Evolutionary conservation across 2,888 invertebrate genomes (phyloP), one percentile per base, ranked within the genome.

Genomic region (Erannis defoliaria): DNA sequence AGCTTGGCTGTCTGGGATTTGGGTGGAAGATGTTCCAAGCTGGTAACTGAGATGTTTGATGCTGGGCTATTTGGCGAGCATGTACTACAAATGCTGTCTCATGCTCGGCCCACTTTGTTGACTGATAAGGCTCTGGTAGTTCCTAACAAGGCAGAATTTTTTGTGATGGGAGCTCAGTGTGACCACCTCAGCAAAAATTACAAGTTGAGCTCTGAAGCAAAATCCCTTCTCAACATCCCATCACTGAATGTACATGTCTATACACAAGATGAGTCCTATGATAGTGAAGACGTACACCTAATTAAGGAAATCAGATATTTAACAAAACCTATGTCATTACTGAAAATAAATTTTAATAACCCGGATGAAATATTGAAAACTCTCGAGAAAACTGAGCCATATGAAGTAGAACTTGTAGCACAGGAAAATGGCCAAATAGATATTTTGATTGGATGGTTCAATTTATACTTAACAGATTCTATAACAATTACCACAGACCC

Each of bases 21-120:
- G 50, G 93, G 93, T 53, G 88, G 94, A 26, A 94, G 86, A 75
- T 93, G 94, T 18, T 94, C 95, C 55, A 80, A 97, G 43, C 82
- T 97, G 54, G 93, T 97, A 0, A 96, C 96, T 2, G 97, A 97
- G 87, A 95, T 95, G 66, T 96, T 97, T 88, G 97, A 97, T 90
- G 95, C 96, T 49, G 97, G 96, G 0, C 80, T 97, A 23, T 95
- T 97, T 82, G 97, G 97, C 1, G 97, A 97, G 85, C 94, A 94
- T 73, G 93, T 96, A 33, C 81, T 97, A 42, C 91, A 94, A 68
- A 95, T 95, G 16, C 78, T 97, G 40, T 84, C 94, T 40, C 96
- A 97, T 87, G 96, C 96, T 5, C 95, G 95, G 94, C 86, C 94
- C 57, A 82, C 94, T 69, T 88, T 97, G 42, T 78, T 96, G 18